Conservation (phyloP, 2,113 vertebrate species). For the Pampusana beccarii region DNA sequence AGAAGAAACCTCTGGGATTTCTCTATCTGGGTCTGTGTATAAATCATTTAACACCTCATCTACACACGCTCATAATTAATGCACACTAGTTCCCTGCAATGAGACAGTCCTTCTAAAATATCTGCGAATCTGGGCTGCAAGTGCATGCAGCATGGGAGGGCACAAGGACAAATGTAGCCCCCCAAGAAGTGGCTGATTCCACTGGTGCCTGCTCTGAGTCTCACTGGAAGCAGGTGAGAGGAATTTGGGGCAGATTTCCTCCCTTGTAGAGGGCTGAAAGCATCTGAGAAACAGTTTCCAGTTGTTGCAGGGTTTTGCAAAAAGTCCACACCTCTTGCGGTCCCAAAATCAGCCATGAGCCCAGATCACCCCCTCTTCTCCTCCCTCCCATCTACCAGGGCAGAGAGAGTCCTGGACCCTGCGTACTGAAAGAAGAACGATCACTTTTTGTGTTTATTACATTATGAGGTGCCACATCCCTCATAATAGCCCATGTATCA, state of each 20-base stretch:
- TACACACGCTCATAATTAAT: slow-evolving; percentile 58
- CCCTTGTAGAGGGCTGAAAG: not conserved
- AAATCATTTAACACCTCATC: slow-evolving; percentile 68
- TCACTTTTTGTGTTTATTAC: not conserved
- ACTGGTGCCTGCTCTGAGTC: not conserved
- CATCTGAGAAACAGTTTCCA: not conserved
- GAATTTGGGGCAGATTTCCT: not conserved
- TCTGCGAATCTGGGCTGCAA: not conserved
- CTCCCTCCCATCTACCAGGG: not conserved
- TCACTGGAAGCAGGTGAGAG: not conserved
- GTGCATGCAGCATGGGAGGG: fast-evolving
- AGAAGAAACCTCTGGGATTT: slow-evolving; percentile 24
- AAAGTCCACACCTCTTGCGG: not conserved
- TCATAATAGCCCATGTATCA: not conserved
- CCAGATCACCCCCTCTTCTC: not conserved
- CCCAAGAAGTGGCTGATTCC: not conserved
- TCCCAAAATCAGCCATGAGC: not conserved
- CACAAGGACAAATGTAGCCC: not conserved
- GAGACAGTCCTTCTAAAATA: not conserved
- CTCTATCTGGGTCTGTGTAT: slow-evolving; percentile 43
- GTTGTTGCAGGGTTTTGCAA: not conserved
- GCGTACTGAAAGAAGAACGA: not conserved
- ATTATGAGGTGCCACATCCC: not conserved
- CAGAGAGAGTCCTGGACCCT: not conserved
- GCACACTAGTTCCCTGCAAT: not conserved